Evolutionary conservation across 1,140 invertebrate genomes (phyloP), one percentile per base, ranked within the genome.

Genomic region (Eubasilissa regina): DNA sequence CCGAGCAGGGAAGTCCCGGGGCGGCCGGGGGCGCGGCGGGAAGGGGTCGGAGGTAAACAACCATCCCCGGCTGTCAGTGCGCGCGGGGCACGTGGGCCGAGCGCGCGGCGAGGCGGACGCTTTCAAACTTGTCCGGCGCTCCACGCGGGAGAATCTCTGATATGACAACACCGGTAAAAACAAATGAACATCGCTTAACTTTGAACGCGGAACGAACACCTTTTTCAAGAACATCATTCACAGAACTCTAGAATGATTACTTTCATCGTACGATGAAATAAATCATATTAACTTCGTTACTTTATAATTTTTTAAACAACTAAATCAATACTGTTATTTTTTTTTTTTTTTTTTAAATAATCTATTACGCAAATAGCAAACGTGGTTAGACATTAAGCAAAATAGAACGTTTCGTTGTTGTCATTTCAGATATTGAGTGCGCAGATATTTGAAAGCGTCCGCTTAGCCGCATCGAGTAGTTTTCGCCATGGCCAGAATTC

Each of bases 391-490:
- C 25, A 35, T 51, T 1, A 55, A 70, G 25, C 48, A 78, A 43
- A 73, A 70, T 44, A 78, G 51, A 13, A 13, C 13, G 58, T 19
- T 3, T 51, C 8, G 9, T 62, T 68, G 64, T 68, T 68, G 60
- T 64, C 21, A 56, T 64, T 68, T 44, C 64, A 47, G 44, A 47
- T 47, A 25, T 51, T 21, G 43, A 68, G 56, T 51, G 25, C 47
- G 75, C 21, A 73, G 64, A 44, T 73, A 72, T 35, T 76, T 81
- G 80, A 81, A 81, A 81, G 80, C 75, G 80, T 79, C 75, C 80
- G 80, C 64, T 66, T 73, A 55, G 74, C 77, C 77, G 80, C 75
- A 53, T 19, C 55, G 45, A 77, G 80, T 79, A 81, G 80, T 79
- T 79, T 81, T 75, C 77, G 80, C 80, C 77, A 66, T 79, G 25